A percentile compares a stretch with the other conserved stretches of the same genome.
Evolutionary conservation across 2,797 vertebrate genomes (phyloP).

Genomic region (Phoebastria nigripes): DNA sequence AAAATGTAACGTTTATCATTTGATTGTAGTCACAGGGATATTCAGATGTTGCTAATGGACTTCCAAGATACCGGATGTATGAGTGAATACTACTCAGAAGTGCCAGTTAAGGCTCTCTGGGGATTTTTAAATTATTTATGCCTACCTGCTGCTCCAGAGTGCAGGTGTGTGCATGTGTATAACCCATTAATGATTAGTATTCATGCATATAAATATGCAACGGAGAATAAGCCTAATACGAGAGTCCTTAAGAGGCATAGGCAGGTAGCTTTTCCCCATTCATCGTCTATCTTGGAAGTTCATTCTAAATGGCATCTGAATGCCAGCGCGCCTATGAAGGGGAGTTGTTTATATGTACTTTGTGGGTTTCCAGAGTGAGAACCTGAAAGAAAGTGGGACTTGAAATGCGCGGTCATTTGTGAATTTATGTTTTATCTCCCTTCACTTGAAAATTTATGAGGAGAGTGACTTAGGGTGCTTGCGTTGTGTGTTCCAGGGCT

Average conservation of each 20-base stretch:
- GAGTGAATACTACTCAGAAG: neutral
- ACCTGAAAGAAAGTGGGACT: conserved; percentile 69
- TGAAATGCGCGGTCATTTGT: conserved; percentile 71
- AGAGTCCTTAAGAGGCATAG: neutral
- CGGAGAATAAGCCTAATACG: neutral
- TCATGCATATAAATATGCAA: neutral
- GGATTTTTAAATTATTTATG: neutral
- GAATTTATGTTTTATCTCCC: conserved; percentile 82
- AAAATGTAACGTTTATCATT: conserved; percentile 9
- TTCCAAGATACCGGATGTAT: neutral
- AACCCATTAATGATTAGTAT: neutral
- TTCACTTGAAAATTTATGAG: conserved; percentile 84
- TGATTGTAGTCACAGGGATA: neutral
- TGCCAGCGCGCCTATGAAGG: neutral
- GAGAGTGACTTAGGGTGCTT: conserved; percentile 77
- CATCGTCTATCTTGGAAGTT: neutral
- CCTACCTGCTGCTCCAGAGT: neutral
- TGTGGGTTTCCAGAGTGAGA: conserved; percentile 62
- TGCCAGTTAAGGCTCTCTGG: neutral
- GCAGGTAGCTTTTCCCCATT: conserved; percentile 27
- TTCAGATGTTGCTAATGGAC: conserved; percentile 14
- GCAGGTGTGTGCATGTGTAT: neutral
- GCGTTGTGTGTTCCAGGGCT: conserved; percentile 83
- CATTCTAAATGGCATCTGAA: neutral
- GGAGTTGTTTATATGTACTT: conserved; percentile 45